phyloP scores from a whole-genome alignment of 2,113 vertebrate species.

The Loxodonta africana region DNA sequence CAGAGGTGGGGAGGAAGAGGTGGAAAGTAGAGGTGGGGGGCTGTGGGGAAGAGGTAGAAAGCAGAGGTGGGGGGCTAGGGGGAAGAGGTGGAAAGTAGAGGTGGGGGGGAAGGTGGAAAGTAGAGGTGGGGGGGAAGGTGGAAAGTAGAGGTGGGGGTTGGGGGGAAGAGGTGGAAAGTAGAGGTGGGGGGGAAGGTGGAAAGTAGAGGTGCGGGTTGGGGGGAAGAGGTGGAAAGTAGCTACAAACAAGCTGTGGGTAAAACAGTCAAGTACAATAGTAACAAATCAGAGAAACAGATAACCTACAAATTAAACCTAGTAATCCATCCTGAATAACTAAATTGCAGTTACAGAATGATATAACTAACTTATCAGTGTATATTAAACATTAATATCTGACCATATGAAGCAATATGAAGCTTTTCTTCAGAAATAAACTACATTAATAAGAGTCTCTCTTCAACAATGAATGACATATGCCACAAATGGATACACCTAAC shows the following conservation, averaged over 20 bases:
- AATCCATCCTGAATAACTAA: background rate
- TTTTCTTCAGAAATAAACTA: conserved; percentile 48
- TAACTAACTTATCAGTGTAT: background rate
- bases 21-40: too few relatives aligned
- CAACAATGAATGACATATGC: background rate
- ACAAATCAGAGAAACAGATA: background rate
- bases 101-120: too few relatives aligned
- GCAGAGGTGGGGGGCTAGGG: too few relatives aligned
- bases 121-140: too few relatives aligned
- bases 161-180: background rate
- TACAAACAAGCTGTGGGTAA: background rate
- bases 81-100: too few relatives aligned
- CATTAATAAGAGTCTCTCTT: background rate
- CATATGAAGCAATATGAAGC: background rate
- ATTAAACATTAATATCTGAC: conserved; percentile 2
- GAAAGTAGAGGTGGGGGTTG: too few relatives aligned
- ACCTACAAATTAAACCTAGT: background rate
- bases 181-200: too few relatives aligned
- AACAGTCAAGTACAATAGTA: too few relatives aligned
- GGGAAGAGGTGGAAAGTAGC: background rate
- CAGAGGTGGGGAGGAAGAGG: too few relatives aligned
- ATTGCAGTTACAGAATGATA: conserved; percentile 2
- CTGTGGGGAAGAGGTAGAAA: too few relatives aligned
- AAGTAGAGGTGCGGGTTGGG: too few relatives aligned
- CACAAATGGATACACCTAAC: background rate